A percentile compares a stretch with the other conserved stretches of the same genome.
phyloP scores from a whole-genome alignment of 2,113 vertebrate genomes.

The Hemiscyllium ocellatum region DNA sequence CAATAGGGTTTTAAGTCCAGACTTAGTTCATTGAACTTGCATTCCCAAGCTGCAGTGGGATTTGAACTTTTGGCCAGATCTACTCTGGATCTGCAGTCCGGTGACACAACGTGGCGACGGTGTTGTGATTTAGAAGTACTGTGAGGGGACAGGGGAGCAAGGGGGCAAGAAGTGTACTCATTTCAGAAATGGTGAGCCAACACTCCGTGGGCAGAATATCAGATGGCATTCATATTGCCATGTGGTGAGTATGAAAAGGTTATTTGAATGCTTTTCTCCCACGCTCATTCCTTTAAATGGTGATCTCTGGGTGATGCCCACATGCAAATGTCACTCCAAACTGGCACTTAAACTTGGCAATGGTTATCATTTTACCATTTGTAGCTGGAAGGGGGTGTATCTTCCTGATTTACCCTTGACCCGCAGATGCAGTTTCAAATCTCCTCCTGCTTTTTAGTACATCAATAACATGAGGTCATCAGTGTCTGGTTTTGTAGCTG shows the following conservation, averaged over 20 bases:
- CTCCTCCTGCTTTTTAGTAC: background rate
- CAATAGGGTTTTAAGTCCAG: no score
- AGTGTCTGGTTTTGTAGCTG: background rate
- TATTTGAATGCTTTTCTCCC: background rate
- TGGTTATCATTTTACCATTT: background rate
- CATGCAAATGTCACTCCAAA: background rate
- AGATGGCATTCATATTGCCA: background rate
- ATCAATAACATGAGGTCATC: background rate
- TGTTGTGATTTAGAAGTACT: no score
- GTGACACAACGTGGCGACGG: no score
- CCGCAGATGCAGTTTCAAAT: background rate
- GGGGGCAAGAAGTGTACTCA: no score
- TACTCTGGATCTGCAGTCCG: no score
- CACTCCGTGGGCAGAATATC: no score
- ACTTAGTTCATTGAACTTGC: no score
- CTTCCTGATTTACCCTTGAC: background rate
- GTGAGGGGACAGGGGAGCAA: background rate
- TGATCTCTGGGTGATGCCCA: background rate
- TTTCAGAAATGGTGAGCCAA: background rate
- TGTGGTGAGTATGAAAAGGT: background rate
- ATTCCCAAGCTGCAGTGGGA: no score
- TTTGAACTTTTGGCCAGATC: no score
- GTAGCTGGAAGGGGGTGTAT: background rate
- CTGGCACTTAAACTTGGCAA: background rate
- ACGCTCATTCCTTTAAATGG: background rate